A percentile compares a stretch with the other conserved stretches of the same genome.
Evolutionary conservation across 2,797 vertebrate genomes (phyloP).

Genomic region (Oophaga sylvatica): DNA sequence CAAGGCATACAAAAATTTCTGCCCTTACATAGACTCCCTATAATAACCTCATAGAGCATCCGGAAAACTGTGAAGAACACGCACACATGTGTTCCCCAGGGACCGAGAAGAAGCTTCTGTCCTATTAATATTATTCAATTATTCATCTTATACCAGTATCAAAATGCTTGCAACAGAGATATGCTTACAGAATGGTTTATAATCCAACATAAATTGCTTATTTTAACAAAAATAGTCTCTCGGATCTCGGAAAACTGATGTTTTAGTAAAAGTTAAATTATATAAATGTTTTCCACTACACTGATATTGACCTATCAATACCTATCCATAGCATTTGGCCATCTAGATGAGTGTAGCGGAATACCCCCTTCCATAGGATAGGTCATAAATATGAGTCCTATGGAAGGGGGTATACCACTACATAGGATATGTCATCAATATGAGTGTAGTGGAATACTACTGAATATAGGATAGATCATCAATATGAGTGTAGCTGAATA

Average conservation of each 20-base stretch:
- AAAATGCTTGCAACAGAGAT: conserved; percentile 4
- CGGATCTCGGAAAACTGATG: not conserved
- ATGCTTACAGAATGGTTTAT: not conserved
- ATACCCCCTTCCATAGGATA: no score
- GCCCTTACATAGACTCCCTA: not conserved
- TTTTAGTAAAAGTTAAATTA: not conserved
- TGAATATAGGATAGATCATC: no score
- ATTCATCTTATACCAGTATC: conserved; percentile 25
- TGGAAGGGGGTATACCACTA: no score
- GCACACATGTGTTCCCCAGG: conserved; percentile 11
- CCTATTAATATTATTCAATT: conserved; percentile 37
- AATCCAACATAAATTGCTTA: not conserved
- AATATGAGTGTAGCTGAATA: no score
- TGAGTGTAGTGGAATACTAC: no score
- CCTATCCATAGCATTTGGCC: no score
- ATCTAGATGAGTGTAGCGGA: no score
- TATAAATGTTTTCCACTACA: no score
- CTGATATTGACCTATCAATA: no score
- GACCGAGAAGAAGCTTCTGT: not conserved
- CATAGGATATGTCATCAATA: no score
- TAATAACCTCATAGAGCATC: not conserved
- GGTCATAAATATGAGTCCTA: no score
- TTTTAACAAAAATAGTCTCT: not conserved
- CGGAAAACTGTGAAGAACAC: not conserved
- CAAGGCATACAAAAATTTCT: not conserved